Conservation (phyloP, 2,113 vertebrate species). For the Tylochromis polylepis region DNA sequence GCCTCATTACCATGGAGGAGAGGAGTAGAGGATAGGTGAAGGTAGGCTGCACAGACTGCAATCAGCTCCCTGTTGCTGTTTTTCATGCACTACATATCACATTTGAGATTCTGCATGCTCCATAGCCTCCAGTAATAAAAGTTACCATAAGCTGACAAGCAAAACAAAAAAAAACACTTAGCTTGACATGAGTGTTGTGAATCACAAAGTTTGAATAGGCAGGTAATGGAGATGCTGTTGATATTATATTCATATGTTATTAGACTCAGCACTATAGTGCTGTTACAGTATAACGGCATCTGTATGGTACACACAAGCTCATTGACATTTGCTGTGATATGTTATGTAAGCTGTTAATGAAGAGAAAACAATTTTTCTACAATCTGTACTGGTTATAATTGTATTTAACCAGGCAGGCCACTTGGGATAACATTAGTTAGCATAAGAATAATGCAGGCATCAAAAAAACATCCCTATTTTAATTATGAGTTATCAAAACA, state of each 20-base stretch:
- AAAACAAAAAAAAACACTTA: background rate
- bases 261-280: background rate
- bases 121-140: background rate
- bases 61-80: conserved; percentile 52
- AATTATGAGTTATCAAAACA: background rate
- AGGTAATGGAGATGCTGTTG: background rate
- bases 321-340: background rate
- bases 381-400: background rate
- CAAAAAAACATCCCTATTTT: background rate
- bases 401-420: background rate
- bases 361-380: background rate
- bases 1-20: conserved; percentile 66
- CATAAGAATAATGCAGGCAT: background rate
- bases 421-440: background rate
- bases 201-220: background rate
- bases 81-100: conserved; percentile 14
- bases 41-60: conserved; percentile 53
- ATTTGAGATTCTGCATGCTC: conserved; percentile 18
- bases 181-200: background rate
- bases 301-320: background rate
- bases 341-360: background rate
- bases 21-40: conserved; percentile 44
- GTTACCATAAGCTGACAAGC: conserved; percentile 4
- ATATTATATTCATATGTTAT: background rate
- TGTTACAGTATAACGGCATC: background rate